Evolutionary conservation across 2,113 vertebrate species (phyloP).

Genomic region (Trachemys scripta): DNA sequence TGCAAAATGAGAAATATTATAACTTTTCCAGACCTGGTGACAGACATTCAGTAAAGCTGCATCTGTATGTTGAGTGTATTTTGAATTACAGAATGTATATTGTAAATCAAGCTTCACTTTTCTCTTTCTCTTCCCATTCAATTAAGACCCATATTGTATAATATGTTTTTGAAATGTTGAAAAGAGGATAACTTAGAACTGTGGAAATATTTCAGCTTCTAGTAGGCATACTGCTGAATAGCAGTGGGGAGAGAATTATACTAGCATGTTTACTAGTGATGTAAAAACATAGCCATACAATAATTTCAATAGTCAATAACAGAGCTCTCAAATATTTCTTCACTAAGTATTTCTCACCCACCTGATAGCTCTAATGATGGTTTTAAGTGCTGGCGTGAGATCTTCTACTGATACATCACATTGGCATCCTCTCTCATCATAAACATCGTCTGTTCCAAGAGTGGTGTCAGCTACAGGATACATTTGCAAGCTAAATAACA

Average conservation of each 20-base stretch:
- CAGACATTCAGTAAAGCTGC: background rate
- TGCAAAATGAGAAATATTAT: background rate
- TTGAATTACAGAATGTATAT: background rate
- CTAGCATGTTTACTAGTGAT: background rate
- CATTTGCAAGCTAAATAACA: conserved; percentile 23
- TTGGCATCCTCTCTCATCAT: conserved; percentile 95
- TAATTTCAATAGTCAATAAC: background rate
- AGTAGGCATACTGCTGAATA: conserved; percentile 27
- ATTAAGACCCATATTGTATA: background rate
- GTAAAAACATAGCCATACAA: background rate
- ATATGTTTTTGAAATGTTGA: background rate
- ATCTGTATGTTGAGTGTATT: background rate
- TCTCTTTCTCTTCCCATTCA: background rate
- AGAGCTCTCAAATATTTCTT: background rate
- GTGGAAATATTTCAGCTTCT: background rate
- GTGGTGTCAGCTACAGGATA: conserved; percentile 89
- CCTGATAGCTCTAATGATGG: conserved; percentile 96
- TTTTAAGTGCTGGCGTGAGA: conserved; percentile 93
- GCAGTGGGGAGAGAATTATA: background rate
- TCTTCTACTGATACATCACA: conserved; percentile 96
- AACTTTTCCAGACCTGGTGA: conserved; percentile 6
- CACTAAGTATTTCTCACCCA: conserved; percentile 70
- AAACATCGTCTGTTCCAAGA: conserved; percentile 88
- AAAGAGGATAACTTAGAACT: background rate
- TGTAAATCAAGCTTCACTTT: background rate